Evolutionary conservation across 1,140 invertebrate species (phyloP).

Genomic region (Pseudoatta argentina): DNA sequence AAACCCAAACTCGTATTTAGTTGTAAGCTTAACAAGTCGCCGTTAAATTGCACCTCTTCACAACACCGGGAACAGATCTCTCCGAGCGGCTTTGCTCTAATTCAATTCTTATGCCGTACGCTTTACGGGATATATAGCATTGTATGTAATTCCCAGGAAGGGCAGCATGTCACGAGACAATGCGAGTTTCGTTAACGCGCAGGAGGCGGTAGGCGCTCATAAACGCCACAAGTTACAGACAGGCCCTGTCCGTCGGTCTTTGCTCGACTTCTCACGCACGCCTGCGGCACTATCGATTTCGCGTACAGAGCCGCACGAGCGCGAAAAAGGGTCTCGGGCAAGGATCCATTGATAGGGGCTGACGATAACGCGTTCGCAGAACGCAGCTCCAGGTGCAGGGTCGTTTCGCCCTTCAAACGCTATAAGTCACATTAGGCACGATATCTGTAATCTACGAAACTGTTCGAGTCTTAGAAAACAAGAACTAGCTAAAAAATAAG

Average conservation of each 20-base stretch:
- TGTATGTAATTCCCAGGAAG: conserved; percentile 21
- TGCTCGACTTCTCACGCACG: conserved; percentile 67
- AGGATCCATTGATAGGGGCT: conserved; percentile 61
- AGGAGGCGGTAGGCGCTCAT: not conserved
- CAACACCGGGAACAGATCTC: conserved; percentile 4
- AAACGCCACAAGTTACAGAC: conserved; percentile 30
- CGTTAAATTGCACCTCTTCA: conserved; percentile 37
- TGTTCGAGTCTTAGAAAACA: not conserved
- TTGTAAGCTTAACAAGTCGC: conserved; percentile 25
- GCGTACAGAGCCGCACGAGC: conserved; percentile 29
- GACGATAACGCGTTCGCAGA: conserved; percentile 55
- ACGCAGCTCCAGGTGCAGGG: conserved; percentile 48
- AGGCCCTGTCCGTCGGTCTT: not conserved
- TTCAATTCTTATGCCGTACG: conserved; percentile 44
- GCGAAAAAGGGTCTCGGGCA: conserved; percentile 63
- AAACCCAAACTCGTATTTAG: not conserved
- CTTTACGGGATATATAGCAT: conserved; percentile 25
- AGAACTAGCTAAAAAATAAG: not conserved
- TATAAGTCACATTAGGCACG: conserved; percentile 1
- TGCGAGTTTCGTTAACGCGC: conserved; percentile 33
- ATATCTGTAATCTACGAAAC: not conserved
- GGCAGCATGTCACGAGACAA: conserved; percentile 32
- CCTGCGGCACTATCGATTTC: conserved; percentile 59
- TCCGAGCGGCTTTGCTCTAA: conserved; percentile 25
- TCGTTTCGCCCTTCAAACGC: conserved; percentile 15